Conservation (phyloP, 2,888 invertebrate genomes). For the Stenodera caucasica region DNA sequence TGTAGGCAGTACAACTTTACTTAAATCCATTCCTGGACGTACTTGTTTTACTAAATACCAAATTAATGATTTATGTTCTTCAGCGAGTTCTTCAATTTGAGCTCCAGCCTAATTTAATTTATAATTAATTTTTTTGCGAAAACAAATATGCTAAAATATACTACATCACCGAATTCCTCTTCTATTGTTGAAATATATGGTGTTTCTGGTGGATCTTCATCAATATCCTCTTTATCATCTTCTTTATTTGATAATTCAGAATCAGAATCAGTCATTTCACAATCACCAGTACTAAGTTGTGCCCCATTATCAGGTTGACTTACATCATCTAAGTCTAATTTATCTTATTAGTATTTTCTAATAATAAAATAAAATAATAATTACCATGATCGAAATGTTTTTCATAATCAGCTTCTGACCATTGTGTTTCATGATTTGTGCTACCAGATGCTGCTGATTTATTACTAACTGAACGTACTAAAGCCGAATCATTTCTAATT, state of each 20-base stretch:
- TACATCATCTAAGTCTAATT: slow-evolving; percentile 73
- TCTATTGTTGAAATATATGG: slow-evolving; percentile 61
- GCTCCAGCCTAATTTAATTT: slow-evolving; percentile 66
- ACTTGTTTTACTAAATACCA: slow-evolving; percentile 96
- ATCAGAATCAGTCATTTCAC: slow-evolving; percentile 63
- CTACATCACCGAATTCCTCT: slow-evolving; percentile 64
- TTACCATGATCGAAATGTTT: slow-evolving; percentile 87
- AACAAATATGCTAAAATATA: neutral
- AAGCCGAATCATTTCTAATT: slow-evolving; percentile 74
- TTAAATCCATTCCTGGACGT: slow-evolving; percentile 93
- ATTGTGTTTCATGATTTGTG: slow-evolving; percentile 68
- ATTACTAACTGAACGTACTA: slow-evolving; percentile 69
- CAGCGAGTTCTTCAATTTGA: slow-evolving; percentile 88
- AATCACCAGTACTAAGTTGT: slow-evolving; percentile 56
- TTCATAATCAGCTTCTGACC: slow-evolving; percentile 87
- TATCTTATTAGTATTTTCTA: neutral
- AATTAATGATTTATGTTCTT: slow-evolving; percentile 92
- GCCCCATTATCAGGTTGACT: slow-evolving; percentile 68
- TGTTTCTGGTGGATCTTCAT: slow-evolving; percentile 61
- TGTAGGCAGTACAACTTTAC: slow-evolving; percentile 90
- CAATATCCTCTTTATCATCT: slow-evolving; percentile 59
- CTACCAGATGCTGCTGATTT: slow-evolving; percentile 49
- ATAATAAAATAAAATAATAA: neutral
- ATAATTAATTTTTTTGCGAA: slow-evolving; percentile 3
- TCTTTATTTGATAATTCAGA: slow-evolving; percentile 64